Evolutionary conservation across 1,140 invertebrate genomes (phyloP), one percentile per base, ranked within the genome.

Genomic region (Megalonaias nervosa): DNA sequence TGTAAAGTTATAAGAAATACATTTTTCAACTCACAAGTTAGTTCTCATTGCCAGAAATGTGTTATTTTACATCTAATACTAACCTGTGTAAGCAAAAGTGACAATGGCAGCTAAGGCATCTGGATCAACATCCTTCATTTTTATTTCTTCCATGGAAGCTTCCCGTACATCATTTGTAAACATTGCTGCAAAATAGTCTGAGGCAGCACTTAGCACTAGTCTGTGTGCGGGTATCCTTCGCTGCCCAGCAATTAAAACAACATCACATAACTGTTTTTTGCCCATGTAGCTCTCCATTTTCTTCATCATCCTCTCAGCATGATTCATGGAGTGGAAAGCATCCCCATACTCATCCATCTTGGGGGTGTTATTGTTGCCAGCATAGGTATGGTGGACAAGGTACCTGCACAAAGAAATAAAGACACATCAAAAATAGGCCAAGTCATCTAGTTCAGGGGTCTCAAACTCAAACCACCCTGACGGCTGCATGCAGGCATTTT

Each of bases 101-200:
- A 98, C 93, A 62, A 98, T 92, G 66, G 94, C 92, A 88, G 94
- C 94, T 64, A 98, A 92, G 73, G 96, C 95, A 90, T 97, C 95
- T 23, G 95, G 93, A 89, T 97, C 94, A 23, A 98, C 94, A 88
- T 95, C 94, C 83, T 95, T 94, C 82, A 98, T 91, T 77, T 94
- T 94, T 56, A 98, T 94, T 92, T 97, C 96, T 81, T 93, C 93
- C 89, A 96, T 94, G 71, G 93, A 94, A n/a, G 96, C 93, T 92
- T 98, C 97, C 84, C 94, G 92, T 71, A 98, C 91, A 80, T 95
- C 94, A 82, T 94, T 95, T 48, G 96, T 97, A 89, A 98, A 98
- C 97, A 98, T 98, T 64, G 96, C 96, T 67, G 95, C 94, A 92
- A 98, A 98, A 91, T 98, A 98, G 91, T 97, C 96, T 84, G 96